Conservation (phyloP, 2,113 vertebrate genomes). For the Numenius arquata region DNA sequence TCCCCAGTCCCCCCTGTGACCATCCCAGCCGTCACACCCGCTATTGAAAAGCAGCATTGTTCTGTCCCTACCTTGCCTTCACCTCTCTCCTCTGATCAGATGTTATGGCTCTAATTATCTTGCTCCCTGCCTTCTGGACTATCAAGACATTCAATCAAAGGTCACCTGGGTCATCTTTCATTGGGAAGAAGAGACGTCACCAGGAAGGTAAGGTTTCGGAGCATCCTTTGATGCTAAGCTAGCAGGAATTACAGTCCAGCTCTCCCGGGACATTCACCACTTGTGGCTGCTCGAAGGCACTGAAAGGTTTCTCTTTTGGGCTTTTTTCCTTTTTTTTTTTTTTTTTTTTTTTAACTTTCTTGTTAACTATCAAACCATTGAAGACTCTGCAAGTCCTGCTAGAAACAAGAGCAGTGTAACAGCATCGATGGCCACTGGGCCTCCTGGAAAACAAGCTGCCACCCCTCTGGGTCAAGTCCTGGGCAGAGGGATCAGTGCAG, state of each 20-base stretch:
- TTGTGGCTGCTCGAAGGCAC: background rate
- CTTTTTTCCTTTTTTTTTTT: background rate
- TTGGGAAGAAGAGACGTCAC: constrained; percentile 56
- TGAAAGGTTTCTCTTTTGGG: background rate
- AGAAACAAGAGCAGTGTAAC: background rate
- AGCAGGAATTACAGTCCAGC: constrained; percentile 40
- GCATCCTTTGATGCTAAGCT: constrained; percentile 60
- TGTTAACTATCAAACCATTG: background rate
- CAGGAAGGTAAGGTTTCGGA: constrained; percentile 57
- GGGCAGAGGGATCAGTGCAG: background rate
- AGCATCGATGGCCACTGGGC: background rate
- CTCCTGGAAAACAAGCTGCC: background rate
- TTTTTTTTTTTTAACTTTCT: background rate
- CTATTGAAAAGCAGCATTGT: constrained; percentile 58
- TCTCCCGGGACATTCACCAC: background rate
- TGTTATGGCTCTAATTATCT: constrained; percentile 58
- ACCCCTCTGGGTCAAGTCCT: background rate
- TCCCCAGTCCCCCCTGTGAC: constrained; percentile 2
- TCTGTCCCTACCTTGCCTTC: constrained; percentile 52
- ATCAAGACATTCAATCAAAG: constrained; percentile 50
- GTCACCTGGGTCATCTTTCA: constrained; percentile 61
- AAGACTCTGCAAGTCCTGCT: background rate
- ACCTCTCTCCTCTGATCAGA: constrained; percentile 64
- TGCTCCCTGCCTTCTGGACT: constrained; percentile 52
- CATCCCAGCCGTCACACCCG: constrained; percentile 28